These are phyloP conservation scores for Gadopsis bispinosus DNA, from an alignment of 2,797 vertebrate genomes.

Conservation along the genomic window DNA sequence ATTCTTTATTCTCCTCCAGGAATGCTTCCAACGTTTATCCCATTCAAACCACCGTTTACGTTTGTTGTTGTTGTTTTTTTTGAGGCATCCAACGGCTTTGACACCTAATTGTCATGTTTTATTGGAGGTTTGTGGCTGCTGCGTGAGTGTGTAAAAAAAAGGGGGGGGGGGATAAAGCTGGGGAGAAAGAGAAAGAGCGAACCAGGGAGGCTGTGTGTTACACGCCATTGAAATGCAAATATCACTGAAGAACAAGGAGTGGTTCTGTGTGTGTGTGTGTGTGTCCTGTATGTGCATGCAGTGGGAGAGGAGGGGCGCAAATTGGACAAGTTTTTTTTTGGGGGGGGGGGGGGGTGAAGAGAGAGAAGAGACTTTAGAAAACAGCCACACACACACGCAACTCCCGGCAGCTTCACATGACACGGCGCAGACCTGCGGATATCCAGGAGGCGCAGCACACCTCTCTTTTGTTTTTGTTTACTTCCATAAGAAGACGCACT, in stretches of 20 bases:
- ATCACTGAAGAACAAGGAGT: conserved; percentile 88
- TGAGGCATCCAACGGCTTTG: conserved; percentile 39
- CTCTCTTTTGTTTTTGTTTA: conserved; percentile 23
- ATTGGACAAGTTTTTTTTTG: conserved; percentile 88
- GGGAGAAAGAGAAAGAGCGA: conserved; percentile 67
- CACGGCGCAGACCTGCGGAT: conserved; percentile 74
- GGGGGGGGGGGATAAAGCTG: too few relatives aligned
- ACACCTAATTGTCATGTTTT: conserved; percentile 68
- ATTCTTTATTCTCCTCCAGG: background rate
- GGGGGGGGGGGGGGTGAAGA: too few relatives aligned
- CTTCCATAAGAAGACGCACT: background rate
- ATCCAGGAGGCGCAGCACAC: conserved; percentile 45
- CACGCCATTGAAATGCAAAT: conserved; percentile 91
- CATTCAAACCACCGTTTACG: conserved; percentile 1
- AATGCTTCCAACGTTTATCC: conserved; percentile 22
- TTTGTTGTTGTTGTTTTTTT: too few relatives aligned
- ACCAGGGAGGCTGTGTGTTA: conserved; percentile 83
- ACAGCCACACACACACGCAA: conserved; percentile 84
- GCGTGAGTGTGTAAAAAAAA: conserved; percentile 73
- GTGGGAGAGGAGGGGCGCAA: conserved; percentile 81
- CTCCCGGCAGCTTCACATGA: conserved; percentile 74
- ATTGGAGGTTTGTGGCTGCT: conserved; percentile 78
- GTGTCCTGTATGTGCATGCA: conserved; percentile 78
- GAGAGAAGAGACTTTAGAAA: conserved; percentile 86
- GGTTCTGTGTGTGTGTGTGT: conserved; percentile 81